Evolutionary conservation across 2,113 vertebrate genomes (phyloP).

Genomic region (Anhinga rufa): DNA sequence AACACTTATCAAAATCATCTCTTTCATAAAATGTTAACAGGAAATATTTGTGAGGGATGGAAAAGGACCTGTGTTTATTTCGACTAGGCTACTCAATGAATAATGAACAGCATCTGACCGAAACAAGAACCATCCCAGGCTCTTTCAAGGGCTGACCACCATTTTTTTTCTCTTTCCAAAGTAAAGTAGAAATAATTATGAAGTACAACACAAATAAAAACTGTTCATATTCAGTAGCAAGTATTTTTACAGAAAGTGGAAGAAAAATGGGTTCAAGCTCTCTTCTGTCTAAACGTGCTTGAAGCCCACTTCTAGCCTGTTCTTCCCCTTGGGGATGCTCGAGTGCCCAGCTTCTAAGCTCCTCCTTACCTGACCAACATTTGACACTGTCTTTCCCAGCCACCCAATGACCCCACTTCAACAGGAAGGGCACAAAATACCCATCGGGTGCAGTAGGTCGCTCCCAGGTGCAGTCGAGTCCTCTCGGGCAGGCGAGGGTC

Average conservation of each 20-base stretch:
- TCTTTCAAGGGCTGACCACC: neutral
- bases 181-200: neutral
- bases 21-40: neutral
- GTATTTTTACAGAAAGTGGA: neutral
- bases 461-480: neutral
- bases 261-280: neutral
- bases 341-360: neutral
- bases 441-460: accelerated
- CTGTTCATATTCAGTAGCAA: neutral
- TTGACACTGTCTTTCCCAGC: neutral
- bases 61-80: neutral
- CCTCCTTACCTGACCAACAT: neutral
- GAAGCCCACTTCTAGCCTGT: neutral
- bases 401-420: neutral
- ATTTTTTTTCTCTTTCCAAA: neutral
- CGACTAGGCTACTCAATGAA: neutral
- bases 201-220: neutral
- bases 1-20: neutral
- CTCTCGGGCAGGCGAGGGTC: neutral
- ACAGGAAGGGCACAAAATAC: neutral
- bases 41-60: neutral
- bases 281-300: neutral
- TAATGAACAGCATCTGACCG: neutral
- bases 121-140: neutral
- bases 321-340: neutral